Evolutionary conservation across 2,113 vertebrate genomes (phyloP), one percentile per base, ranked within the genome.

Genomic region (Neopipo cinnamomea): DNA sequence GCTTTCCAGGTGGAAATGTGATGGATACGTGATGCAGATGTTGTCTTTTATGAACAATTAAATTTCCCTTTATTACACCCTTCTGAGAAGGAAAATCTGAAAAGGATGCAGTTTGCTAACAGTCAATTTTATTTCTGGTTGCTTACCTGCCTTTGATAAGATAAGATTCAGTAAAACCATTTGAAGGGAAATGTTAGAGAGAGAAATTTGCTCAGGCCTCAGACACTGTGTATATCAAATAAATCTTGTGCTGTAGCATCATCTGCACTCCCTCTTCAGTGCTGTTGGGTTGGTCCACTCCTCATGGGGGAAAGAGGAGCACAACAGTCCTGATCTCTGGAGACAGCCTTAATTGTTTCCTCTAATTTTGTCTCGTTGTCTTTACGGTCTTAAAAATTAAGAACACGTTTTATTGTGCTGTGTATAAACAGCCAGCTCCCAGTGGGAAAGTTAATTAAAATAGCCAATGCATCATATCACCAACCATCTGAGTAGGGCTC

Each of bases 21-120:
- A 82, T 52, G 88, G 80, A 28, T 91, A 65, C 0, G 0, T 74
- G 65, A 62, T 89, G 56, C 70, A 77, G 82, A 72, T 91, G 79
- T 84, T 95, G 82, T 92, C 82, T 93, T 92, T 90, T 68, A 58
- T 58, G 73, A 95, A 73, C 70, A 87, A 92, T 95, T 96, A 88
- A 22, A 79, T 95, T 95, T 97, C 77, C 50, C 58, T 90, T 85
- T 88, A 84, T 79, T 81, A 19, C 17, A 18, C 30, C 11, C 33
- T 90, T 89, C 52, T 67, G 72, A 87, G 86, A 88, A 90, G 66
- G 72, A 90, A 88, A 90, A 63, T 23, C 9, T 66, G 68, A 33
- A 65, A 71, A 81, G 44, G 30, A 91, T 78, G 58, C 44, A 58
- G 33, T 62, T 93, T 82, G 76, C 56, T 86, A 61, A 77, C 47